Evolutionary conservation across 2,888 invertebrate species (phyloP).

Genomic region (Tridacna gigas): DNA sequence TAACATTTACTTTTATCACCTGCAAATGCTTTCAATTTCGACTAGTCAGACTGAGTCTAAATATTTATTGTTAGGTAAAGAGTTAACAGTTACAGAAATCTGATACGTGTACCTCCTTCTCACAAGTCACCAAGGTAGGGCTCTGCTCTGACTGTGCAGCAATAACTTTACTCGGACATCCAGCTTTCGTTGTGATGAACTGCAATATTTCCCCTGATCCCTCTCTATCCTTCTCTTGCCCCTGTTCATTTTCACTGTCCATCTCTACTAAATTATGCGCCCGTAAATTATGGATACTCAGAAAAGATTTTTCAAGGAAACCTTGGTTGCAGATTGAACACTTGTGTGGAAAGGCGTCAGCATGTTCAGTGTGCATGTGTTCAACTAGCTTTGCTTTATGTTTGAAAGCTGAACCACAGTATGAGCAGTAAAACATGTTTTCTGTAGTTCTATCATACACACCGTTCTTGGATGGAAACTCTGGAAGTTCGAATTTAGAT

Average conservation of each 20-base stretch:
- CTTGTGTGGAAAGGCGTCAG: constrained; percentile 69
- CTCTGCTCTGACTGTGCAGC: constrained; percentile 10
- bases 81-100: too few relatives aligned
- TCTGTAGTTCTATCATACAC: constrained; percentile 69
- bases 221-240: background rate
- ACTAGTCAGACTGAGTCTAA: too few relatives aligned
- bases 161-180: constrained; percentile 34
- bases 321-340: constrained; percentile 76
- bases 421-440: constrained; percentile 72
- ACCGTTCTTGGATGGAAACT: constrained; percentile 53
- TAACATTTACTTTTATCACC: too few relatives aligned
- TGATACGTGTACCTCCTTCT: background rate
- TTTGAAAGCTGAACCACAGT: constrained; percentile 70
- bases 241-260: constrained; percentile 36
- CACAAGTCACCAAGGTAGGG: background rate
- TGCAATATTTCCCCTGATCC: constrained; percentile 43
- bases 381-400: constrained; percentile 75
- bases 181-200: constrained; percentile 49
- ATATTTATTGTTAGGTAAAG: too few relatives aligned
- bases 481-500: constrained; percentile 44
- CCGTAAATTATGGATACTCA: constrained; percentile 68
- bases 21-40: too few relatives aligned
- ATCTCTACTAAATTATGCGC: constrained; percentile 60
- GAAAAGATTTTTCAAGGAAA: constrained; percentile 69
- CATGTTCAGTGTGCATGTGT: constrained; percentile 74